These are phyloP conservation scores for Proales similis DNA, from an alignment of 1,140 invertebrate species.

Conservation along the genomic window DNA sequence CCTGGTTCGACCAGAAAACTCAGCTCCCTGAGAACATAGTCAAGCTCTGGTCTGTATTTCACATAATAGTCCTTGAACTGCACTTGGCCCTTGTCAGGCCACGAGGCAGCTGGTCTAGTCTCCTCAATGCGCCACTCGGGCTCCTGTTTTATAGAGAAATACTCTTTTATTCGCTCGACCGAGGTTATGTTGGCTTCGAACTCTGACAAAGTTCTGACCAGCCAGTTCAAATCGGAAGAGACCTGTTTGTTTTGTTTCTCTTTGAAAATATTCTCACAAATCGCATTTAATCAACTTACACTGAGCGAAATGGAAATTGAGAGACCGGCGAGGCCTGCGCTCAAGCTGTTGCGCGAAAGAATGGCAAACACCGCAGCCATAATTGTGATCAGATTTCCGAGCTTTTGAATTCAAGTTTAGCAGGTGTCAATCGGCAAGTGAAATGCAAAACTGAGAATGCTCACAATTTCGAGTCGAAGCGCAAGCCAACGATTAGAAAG, in stretches of 20 bases:
- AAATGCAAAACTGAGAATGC: not conserved
- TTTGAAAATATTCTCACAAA: not conserved
- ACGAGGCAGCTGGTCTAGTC: conserved; percentile 49
- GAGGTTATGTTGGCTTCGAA: conserved; percentile 95
- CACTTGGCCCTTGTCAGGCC: conserved; percentile 58
- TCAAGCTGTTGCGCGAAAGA: not conserved
- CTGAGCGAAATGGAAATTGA: conserved; percentile 57
- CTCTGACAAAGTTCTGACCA: conserved; percentile 90
- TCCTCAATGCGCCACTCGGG: conserved; percentile 42
- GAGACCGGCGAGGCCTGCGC: conserved; percentile 55
- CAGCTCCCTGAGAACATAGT: conserved; percentile 45
- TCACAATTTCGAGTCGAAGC: conserved; percentile 24
- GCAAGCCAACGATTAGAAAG: conserved; percentile 37
- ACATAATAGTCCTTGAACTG: conserved; percentile 53
- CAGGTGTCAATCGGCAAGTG: not conserved
- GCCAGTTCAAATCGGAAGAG: conserved; percentile 83
- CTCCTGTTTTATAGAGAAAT: conserved; percentile 67
- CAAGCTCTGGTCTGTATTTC: conserved; percentile 44
- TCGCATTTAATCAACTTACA: conserved; percentile 58
- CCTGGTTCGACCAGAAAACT: conserved; percentile 42
- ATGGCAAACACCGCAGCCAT: conserved; percentile 33
- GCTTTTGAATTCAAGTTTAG: not conserved
- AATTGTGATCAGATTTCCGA: conserved; percentile 33
- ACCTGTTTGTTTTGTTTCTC: not conserved
- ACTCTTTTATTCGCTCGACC: conserved; percentile 93